Evolutionary conservation across 2,888 invertebrate genomes (phyloP).

Genomic region (Zele albiditarsus): DNA sequence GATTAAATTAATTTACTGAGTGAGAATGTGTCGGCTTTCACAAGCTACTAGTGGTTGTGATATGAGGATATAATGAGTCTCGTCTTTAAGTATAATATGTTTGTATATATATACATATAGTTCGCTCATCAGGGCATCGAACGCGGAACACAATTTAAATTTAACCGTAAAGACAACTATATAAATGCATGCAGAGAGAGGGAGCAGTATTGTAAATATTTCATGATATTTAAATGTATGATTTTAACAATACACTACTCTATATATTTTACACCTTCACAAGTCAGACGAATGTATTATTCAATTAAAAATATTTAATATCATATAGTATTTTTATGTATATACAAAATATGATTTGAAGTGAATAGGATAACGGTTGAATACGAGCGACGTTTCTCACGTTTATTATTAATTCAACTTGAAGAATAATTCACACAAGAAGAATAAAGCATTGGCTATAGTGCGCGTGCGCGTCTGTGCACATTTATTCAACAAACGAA

Average conservation of each 20-base stretch:
- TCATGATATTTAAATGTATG: too few species aligned
- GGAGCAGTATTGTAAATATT: background rate
- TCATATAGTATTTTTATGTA: background rate
- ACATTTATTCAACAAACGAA: background rate
- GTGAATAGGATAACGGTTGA: background rate
- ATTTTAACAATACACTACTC: too few species aligned
- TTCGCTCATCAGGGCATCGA: constrained; percentile 19
- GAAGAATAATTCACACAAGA: constrained; percentile 17
- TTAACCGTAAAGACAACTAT: constrained; percentile 5
- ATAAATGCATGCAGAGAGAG: background rate
- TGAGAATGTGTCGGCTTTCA: background rate
- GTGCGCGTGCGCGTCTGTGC: background rate
- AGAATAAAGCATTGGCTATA: constrained; percentile 14
- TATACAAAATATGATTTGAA: constrained; percentile 7
- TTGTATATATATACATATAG: background rate
- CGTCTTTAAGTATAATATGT: background rate
- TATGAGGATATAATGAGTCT: constrained; percentile 32
- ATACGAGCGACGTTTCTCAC: constrained; percentile 25
- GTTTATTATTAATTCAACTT: constrained; percentile 29
- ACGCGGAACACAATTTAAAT: constrained; percentile 30
- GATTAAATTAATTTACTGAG: constrained; percentile 27
- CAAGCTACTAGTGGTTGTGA: constrained; percentile 6
- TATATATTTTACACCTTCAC: too few species aligned
- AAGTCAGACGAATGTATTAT: too few species aligned
- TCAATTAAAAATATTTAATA: too few species aligned